A percentile compares a stretch with the other conserved stretches of the same genome.
These are phyloP conservation scores for Meloidogyne hapla DNA, from an alignment of 1,140 invertebrate species.

Conservation along the genomic window DNA sequence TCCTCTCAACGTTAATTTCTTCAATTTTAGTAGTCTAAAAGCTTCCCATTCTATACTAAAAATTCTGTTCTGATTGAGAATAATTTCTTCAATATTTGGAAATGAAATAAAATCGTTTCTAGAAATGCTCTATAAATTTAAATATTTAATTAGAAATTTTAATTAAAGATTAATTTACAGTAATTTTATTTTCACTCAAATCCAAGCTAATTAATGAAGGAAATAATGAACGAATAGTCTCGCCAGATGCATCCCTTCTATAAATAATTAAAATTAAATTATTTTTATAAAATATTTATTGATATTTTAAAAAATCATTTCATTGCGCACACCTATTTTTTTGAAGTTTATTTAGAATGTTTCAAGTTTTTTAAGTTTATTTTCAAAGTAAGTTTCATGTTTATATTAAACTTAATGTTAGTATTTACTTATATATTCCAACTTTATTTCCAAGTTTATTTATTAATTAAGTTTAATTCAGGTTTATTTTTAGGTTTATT, in stretches of 20 bases:
- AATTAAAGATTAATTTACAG: neutral
- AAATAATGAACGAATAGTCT: conserved; percentile 10
- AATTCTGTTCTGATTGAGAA: conserved; percentile 38
- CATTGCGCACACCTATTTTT: too few relatives aligned
- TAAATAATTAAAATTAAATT: neutral
- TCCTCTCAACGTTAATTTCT: conserved; percentile 28
- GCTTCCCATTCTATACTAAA: conserved; percentile 52
- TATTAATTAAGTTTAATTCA: neutral
- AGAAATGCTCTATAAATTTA: conserved; percentile 37
- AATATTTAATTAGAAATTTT: neutral
- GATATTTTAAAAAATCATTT: too few relatives aligned
- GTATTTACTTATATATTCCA: too few relatives aligned
- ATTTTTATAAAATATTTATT: neutral
- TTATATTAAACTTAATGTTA: too few relatives aligned
- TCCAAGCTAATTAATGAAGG: conserved; percentile 26
- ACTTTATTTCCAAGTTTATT: too few relatives aligned
- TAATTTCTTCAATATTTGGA: conserved; percentile 52
- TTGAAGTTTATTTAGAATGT: neutral
- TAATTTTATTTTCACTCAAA: conserved; percentile 26
- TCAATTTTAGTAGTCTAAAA: conserved; percentile 48
- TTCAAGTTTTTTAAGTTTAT: neutral
- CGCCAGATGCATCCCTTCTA: neutral
- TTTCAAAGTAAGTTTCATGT: too few relatives aligned
- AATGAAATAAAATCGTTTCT: conserved; percentile 35
- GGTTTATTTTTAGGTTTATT: neutral